Evolutionary conservation across 2,113 vertebrate genomes (phyloP).

Genomic region (Ophthalmolycus amberensis): DNA sequence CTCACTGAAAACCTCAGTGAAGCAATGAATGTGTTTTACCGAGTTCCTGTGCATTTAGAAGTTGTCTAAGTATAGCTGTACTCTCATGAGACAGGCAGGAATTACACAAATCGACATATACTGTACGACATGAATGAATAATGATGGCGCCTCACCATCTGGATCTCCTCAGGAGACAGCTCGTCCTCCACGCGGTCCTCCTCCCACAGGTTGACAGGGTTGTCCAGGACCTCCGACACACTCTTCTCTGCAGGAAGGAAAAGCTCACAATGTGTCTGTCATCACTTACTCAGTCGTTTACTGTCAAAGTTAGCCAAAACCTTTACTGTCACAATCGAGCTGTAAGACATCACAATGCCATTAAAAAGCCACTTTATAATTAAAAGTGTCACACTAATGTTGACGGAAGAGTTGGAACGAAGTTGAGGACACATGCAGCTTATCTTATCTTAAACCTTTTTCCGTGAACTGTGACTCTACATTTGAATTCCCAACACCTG

Average conservation of each 20-base stretch:
- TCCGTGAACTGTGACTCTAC: neutral
- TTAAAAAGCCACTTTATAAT: neutral
- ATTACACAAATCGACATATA: constrained; percentile 1
- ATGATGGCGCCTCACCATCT: constrained; percentile 86
- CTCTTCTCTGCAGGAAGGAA: constrained; percentile 81
- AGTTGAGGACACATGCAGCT: neutral
- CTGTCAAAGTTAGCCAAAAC: neutral
- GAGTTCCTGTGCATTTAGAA: neutral
- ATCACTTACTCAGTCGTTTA: neutral
- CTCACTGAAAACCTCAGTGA: neutral
- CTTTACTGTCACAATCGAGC: neutral
- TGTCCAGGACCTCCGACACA: constrained; percentile 77
- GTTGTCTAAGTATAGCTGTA: neutral
- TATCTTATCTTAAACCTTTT: neutral
- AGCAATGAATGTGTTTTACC: neutral
- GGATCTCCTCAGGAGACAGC: constrained; percentile 95
- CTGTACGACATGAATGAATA: neutral
- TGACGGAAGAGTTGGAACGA: too few species aligned
- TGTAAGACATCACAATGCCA: neutral
- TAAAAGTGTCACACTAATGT: too few species aligned
- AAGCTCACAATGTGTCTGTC: neutral
- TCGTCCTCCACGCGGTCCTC: constrained; percentile 90
- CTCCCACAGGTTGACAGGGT: constrained; percentile 85
- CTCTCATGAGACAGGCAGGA: neutral
- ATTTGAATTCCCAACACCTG: neutral